Percentiles rank a stretch among this genome's conserved stretches.
phyloP scores from a whole-genome alignment of 2,797 vertebrate species.

The Chrysolophus pictus region DNA sequence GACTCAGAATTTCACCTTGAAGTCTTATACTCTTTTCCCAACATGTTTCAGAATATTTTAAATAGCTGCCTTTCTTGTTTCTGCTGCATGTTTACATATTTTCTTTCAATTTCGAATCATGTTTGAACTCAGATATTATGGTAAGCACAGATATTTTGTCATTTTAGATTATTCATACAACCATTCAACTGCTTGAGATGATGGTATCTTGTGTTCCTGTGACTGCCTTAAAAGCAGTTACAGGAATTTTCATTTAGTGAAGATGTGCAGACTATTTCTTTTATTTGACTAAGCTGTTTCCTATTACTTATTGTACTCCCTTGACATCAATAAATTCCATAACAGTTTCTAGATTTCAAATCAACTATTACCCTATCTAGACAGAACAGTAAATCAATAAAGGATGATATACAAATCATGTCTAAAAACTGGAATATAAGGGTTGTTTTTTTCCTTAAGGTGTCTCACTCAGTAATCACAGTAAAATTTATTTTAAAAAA shows the following conservation, averaged over 20 bases:
- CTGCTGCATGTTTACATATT: rapidly evolving
- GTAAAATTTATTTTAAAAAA: conserved; percentile 26
- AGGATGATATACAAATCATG: conserved; percentile 43
- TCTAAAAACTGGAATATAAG: conserved; percentile 16
- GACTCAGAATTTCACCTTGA: not conserved
- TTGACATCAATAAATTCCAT: conserved; percentile 56
- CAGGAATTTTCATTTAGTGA: conserved; percentile 49
- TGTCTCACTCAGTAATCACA: conserved; percentile 24
- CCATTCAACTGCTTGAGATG: not conserved
- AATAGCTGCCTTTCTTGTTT: not conserved
- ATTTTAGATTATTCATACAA: not conserved
- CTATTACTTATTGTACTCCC: conserved; percentile 54
- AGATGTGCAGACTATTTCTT: conserved; percentile 39
- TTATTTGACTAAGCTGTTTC: conserved; percentile 64
- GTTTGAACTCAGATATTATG: not conserved
- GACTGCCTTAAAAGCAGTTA: conserved; percentile 36
- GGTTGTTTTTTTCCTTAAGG: not conserved
- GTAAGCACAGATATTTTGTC: not conserved
- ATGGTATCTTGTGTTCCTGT: not conserved
- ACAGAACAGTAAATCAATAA: conserved; percentile 63
- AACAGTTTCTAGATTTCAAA: conserved; percentile 60
- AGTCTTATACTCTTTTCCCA: not conserved
- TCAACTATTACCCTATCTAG: conserved; percentile 33
- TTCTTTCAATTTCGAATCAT: not conserved
- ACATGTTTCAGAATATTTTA: not conserved